Percentiles rank a stretch among this genome's conserved stretches.
These are phyloP conservation scores for Corythornis leucogaster DNA, from an alignment of 2,797 vertebrate genomes.

Conservation along the genomic window DNA sequence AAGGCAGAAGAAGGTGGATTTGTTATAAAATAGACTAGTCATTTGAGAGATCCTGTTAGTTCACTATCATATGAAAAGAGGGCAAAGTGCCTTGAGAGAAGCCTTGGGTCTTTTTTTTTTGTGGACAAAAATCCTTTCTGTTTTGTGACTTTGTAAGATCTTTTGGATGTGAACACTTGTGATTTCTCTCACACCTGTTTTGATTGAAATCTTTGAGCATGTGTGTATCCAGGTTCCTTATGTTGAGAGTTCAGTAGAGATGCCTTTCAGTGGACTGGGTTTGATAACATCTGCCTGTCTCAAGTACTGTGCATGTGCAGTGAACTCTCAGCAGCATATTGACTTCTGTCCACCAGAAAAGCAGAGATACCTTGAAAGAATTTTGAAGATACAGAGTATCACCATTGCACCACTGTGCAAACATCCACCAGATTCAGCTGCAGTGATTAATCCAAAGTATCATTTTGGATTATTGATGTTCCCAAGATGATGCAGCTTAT, in stretches of 20 bases:
- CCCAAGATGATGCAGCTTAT: background rate
- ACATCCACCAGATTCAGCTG: background rate
- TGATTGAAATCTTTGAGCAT: too few relatives aligned
- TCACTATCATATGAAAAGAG: background rate
- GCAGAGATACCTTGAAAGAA: too few relatives aligned
- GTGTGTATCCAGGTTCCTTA: too few relatives aligned
- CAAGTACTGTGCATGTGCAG: too few relatives aligned
- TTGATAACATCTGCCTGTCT: too few relatives aligned
- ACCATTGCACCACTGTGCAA: too few relatives aligned
- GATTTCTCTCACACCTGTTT: background rate
- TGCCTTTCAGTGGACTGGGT: too few relatives aligned
- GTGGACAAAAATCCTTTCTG: background rate
- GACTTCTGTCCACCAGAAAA: too few relatives aligned
- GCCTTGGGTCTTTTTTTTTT: background rate
- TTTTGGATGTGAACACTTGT: background rate
- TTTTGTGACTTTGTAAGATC: background rate
- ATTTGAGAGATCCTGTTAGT: background rate
- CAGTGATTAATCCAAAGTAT: too few relatives aligned
- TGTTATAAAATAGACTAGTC: background rate
- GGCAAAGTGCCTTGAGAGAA: background rate
- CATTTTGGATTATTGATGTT: background rate
- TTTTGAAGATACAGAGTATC: too few relatives aligned
- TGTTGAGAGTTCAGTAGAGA: too few relatives aligned
- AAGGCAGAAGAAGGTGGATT: background rate
- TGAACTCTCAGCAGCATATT: too few relatives aligned